Evolutionary conservation across 2,113 vertebrate species (phyloP).

Genomic region (Regulus satrapa): DNA sequence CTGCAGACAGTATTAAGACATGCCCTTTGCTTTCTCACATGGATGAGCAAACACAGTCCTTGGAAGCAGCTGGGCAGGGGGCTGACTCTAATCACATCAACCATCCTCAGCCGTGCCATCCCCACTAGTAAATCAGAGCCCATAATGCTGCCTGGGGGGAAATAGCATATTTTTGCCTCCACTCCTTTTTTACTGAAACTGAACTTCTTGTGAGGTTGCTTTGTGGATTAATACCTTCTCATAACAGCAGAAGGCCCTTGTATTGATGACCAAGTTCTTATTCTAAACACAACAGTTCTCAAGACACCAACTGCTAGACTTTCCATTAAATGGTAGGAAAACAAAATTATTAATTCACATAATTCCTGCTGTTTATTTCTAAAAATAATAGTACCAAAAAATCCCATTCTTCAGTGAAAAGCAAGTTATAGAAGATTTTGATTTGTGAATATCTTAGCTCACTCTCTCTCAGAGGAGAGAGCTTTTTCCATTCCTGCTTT

Average conservation of each 20-base stretch:
- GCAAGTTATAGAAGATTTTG: neutral
- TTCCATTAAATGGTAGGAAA: neutral
- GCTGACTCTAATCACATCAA: neutral
- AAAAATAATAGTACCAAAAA: neutral
- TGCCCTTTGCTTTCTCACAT: neutral
- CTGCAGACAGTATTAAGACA: neutral
- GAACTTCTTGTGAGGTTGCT: neutral
- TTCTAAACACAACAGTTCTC: neutral
- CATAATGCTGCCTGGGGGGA: neutral
- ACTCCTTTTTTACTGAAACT: neutral
- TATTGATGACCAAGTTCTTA: neutral
- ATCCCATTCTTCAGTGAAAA: neutral
- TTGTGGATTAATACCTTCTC: neutral
- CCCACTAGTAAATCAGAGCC: neutral
- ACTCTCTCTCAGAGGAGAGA: neutral
- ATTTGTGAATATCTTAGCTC: neutral
- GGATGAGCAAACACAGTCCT: neutral
- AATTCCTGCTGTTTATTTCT: neutral
- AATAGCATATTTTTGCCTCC: neutral
- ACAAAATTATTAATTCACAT: neutral
- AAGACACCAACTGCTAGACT: neutral
- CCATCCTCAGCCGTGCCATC: too few relatives aligned
- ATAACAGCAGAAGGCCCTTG: neutral
- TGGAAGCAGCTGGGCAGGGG: neutral
- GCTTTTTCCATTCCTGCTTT: neutral